Conservation (phyloP, 2,888 invertebrate genomes). For the Drosophila nigricruria region DNA sequence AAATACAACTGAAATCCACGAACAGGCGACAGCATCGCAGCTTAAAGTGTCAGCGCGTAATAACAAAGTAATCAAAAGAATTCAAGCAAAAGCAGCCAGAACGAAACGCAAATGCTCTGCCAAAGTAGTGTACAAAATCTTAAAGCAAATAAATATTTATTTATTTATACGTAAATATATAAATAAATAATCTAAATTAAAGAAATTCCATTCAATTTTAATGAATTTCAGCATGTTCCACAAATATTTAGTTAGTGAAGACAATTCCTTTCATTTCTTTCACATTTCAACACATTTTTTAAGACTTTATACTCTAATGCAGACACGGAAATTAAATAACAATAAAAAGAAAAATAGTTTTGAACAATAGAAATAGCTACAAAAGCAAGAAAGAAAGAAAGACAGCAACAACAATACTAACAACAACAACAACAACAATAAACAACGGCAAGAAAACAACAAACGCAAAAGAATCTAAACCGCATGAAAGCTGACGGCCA, state of each 20-base stretch:
- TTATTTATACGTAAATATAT: background rate
- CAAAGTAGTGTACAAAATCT: no score
- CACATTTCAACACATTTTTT: background rate
- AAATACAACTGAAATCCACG: conserved; percentile 46
- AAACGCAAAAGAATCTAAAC: conserved; percentile 56
- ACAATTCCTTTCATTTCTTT: background rate
- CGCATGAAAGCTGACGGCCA: conserved; percentile 53
- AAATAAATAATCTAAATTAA: background rate
- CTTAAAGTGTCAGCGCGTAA: conserved; percentile 65
- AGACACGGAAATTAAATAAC: conserved; percentile 54
- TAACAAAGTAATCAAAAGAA: conserved; percentile 52
- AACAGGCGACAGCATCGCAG: conserved; percentile 42
- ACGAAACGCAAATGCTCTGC: conserved; percentile 24
- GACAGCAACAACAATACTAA: conserved; percentile 27
- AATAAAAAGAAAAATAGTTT: conserved; percentile 35
- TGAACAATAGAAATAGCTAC: conserved; percentile 43
- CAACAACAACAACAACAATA: conserved; percentile 17
- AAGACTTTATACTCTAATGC: conserved; percentile 10
- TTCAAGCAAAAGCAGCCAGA: conserved; percentile 1
- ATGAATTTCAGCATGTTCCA: background rate
- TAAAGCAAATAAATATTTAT: background rate
- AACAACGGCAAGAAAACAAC: conserved; percentile 12
- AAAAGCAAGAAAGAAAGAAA: conserved; percentile 48
- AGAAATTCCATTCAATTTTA: background rate
- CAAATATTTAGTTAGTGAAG: background rate